Percentiles rank a stretch among this genome's conserved stretches.
phyloP scores from a whole-genome alignment of 2,113 vertebrate genomes.

The Triplophysa rosa region DNA sequence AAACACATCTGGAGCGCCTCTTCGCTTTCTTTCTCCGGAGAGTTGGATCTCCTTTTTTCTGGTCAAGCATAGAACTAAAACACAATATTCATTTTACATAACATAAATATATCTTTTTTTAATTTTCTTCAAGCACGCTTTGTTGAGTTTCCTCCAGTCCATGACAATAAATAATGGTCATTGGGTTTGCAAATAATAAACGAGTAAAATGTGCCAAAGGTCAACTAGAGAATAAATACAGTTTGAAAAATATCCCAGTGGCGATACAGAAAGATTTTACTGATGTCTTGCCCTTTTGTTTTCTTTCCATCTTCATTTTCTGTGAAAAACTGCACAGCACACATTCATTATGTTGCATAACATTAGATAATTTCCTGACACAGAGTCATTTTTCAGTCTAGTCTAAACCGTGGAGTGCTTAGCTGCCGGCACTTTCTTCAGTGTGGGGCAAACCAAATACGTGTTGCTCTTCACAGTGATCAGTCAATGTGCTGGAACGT shows the following conservation, averaged over 20 bases:
- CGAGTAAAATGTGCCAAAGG: neutral
- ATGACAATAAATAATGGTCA: neutral
- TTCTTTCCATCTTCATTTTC: constrained; percentile 3
- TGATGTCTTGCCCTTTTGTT: neutral
- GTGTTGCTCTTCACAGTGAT: neutral
- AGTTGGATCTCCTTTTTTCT: constrained; percentile 18
- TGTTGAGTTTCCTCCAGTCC: too few species aligned
- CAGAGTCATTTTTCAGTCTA: constrained; percentile 25
- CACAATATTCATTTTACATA: neutral
- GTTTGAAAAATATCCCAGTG: neutral
- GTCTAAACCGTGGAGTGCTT: neutral
- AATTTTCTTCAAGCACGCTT: neutral
- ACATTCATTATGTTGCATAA: constrained; percentile 26
- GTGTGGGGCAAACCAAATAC: neutral
- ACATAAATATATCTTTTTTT: neutral
- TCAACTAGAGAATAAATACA: neutral
- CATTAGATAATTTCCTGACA: constrained; percentile 2
- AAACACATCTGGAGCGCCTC: constrained; percentile 50
- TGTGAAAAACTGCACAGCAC: neutral
- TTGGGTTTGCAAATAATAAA: neutral
- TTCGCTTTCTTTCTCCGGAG: constrained; percentile 23
- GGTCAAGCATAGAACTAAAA: neutral
- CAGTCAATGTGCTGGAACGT: neutral
- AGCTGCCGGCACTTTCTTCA: neutral
- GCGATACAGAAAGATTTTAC: neutral